phyloP scores from a whole-genome alignment of 2,113 vertebrate genomes.

The Nansenia antarctica region DNA sequence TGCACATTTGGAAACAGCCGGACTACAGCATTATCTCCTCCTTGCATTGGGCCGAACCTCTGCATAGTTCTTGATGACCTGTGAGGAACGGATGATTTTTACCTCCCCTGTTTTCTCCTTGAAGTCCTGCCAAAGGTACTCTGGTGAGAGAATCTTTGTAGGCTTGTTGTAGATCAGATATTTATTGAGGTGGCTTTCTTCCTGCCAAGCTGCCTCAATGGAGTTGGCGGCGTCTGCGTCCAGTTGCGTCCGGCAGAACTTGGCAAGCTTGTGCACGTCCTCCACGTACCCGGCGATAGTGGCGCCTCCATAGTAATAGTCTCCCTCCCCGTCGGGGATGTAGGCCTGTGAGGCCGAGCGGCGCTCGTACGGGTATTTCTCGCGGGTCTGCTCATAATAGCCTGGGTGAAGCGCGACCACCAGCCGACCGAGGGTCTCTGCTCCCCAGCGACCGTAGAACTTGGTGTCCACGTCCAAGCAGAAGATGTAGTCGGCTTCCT shows the following conservation, averaged over 20 bases:
- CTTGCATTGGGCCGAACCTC: slow-evolving; percentile 32
- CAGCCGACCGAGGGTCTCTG: slow-evolving; percentile 62
- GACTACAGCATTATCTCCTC: neutral
- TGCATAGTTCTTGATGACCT: slow-evolving; percentile 55
- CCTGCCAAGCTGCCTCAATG: slow-evolving; percentile 2
- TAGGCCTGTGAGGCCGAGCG: slow-evolving; percentile 55
- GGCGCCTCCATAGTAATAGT: slow-evolving; percentile 1
- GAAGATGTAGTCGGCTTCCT: slow-evolving; percentile 65
- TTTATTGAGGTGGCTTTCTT: slow-evolving; percentile 21
- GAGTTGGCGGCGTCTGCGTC: neutral
- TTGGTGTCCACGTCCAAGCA: slow-evolving; percentile 66
- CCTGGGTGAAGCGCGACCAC: slow-evolving; percentile 66
- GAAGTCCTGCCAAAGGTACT: slow-evolving; percentile 77
- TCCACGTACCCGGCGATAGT: neutral
- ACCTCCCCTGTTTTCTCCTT: slow-evolving; percentile 59
- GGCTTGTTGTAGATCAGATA: slow-evolving; percentile 76
- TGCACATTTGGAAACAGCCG: no score
- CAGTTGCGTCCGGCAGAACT: neutral
- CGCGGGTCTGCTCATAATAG: slow-evolving; percentile 41
- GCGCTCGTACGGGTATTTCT: slow-evolving; percentile 60
- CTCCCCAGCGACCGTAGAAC: slow-evolving; percentile 60
- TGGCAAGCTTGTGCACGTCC: neutral
- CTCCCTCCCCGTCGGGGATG: slow-evolving; percentile 25
- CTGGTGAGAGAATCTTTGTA: slow-evolving; percentile 77
- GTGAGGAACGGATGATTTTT: slow-evolving; percentile 67